Conservation (phyloP, 2,113 vertebrate species). For the Colaptes auratus region DNA sequence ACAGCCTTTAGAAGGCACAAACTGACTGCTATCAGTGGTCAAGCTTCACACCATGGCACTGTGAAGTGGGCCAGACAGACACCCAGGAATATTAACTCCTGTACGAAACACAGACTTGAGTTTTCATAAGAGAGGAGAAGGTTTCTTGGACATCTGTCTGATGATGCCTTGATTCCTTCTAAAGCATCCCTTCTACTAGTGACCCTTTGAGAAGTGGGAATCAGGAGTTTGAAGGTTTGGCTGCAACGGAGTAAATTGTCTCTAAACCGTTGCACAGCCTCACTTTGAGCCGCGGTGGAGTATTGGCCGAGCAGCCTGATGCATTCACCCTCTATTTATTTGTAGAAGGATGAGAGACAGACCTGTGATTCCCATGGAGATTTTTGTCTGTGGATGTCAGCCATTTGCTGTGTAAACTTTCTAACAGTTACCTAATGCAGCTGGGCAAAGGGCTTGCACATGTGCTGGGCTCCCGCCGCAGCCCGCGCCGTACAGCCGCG, state of each 20-base stretch:
- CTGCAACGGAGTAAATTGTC: slow-evolving; percentile 11
- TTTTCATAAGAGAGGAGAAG: background rate
- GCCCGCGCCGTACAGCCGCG: background rate
- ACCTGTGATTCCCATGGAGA: background rate
- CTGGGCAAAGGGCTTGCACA: background rate
- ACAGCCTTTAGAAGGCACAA: background rate
- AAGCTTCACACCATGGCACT: background rate
- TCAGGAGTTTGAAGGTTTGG: slow-evolving; percentile 14
- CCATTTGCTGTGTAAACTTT: slow-evolving; percentile 13
- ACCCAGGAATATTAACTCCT: background rate
- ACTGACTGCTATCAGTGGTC: background rate
- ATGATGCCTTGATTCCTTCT: background rate
- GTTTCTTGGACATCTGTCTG: slow-evolving; percentile 1
- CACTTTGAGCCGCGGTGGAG: background rate
- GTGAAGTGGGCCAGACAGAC: background rate
- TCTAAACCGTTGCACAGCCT: background rate
- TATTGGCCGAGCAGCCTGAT: background rate
- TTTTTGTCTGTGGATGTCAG: background rate
- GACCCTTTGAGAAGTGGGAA: background rate
- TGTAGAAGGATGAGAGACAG: background rate
- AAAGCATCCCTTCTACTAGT: background rate
- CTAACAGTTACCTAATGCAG: background rate
- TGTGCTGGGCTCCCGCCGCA: background rate
- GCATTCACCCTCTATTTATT: slow-evolving; percentile 26
- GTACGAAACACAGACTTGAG: background rate